Conservation (phyloP, 1,140 invertebrate genomes). For the Whitmania pigra region DNA sequence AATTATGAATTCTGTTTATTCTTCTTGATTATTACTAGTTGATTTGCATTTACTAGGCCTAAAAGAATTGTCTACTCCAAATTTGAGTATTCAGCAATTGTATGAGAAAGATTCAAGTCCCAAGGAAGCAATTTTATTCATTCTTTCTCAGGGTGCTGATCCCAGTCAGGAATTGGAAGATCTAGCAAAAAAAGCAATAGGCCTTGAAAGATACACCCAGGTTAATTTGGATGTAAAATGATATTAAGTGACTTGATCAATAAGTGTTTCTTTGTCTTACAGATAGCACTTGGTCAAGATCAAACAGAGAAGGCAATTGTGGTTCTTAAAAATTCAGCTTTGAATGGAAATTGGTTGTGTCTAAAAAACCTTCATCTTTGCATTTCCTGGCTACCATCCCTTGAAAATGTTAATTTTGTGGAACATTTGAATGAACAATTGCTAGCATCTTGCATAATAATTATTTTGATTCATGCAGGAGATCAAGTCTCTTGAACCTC, state of each 20-base stretch:
- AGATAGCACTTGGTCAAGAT: conserved; percentile 63
- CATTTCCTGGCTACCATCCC: conserved; percentile 57
- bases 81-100: conserved; percentile 51
- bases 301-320: conserved; percentile 53
- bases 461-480: conserved; percentile 38
- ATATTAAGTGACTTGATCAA: background rate
- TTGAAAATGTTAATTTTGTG: conserved; percentile 52
- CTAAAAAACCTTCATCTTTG: conserved; percentile 81
- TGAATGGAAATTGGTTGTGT: conserved; percentile 59
- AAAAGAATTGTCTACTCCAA: conserved; percentile 51
- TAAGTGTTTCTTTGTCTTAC: conserved; percentile 21
- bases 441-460: background rate
- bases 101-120: conserved; percentile 47
- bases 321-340: conserved; percentile 46
- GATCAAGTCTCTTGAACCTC: conserved; percentile 49
- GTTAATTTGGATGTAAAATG: conserved; percentile 33
- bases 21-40: too few relatives aligned
- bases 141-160: conserved; percentile 62
- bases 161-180: conserved; percentile 63
- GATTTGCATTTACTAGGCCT: conserved; percentile 42
- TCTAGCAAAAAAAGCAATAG: conserved; percentile 48
- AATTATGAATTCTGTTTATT: too few relatives aligned
- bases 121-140: conserved; percentile 60
- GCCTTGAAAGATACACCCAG: conserved; percentile 50
- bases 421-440: background rate